These are phyloP conservation scores for Oasisia sp. DNA, from an alignment of 2,888 invertebrate species.

Conservation along the genomic window DNA sequence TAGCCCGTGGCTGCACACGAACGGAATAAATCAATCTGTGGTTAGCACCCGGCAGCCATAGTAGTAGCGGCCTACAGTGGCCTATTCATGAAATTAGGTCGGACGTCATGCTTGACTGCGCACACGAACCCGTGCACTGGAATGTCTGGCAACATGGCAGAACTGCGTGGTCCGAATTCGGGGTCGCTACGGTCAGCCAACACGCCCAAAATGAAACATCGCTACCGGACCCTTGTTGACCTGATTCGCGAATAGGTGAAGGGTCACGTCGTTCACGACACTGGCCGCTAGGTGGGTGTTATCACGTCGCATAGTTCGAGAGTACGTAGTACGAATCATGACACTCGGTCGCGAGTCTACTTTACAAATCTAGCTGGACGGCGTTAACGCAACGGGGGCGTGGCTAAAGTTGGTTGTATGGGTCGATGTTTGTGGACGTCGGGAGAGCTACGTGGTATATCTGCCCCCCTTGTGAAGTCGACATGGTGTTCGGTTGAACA, in stretches of 20 bases:
- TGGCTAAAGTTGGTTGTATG: not conserved
- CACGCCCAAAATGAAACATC: not conserved
- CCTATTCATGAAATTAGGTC: not conserved
- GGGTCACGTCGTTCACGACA: not conserved
- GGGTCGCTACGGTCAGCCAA: not conserved
- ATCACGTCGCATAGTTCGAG: not conserved
- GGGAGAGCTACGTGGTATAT: not conserved
- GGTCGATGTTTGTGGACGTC: not conserved
- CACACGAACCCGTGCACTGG: not conserved
- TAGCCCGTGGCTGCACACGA: not conserved
- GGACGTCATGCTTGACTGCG: not conserved
- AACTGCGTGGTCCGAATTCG: not conserved
- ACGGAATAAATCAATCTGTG: not conserved
- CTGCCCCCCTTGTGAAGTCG: not conserved
- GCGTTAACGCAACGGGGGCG: not conserved
- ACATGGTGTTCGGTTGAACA: too few species aligned
- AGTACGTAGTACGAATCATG: not conserved
- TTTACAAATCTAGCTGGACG: not conserved
- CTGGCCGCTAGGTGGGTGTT: not conserved
- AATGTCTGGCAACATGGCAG: not conserved
- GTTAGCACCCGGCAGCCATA: not conserved
- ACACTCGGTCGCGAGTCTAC: not conserved
- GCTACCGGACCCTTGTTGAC: not conserved
- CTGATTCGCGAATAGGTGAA: not conserved
- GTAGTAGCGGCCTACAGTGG: not conserved